These are phyloP conservation scores for Anguilla marmorata DNA, from an alignment of 2,797 vertebrate species.

Conservation along the genomic window DNA sequence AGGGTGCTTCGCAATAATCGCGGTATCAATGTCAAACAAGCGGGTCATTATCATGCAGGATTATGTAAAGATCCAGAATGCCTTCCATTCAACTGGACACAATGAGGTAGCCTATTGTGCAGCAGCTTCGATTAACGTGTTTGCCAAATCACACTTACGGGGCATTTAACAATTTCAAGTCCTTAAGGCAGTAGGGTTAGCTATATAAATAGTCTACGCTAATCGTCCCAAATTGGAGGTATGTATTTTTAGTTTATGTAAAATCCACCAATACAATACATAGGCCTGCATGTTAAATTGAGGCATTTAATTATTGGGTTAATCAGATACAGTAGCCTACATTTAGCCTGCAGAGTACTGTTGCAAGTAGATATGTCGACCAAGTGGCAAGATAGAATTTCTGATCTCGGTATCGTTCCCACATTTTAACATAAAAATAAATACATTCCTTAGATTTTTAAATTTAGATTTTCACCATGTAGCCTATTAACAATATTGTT, in stretches of 20 bases:
- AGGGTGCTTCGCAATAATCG: conserved; percentile 4
- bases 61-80: conserved; percentile 27
- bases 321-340: not conserved
- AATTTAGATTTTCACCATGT: not conserved
- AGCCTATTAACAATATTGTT: not conserved
- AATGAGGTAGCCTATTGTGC: not conserved
- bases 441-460: not conserved
- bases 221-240: not conserved
- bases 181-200: not conserved
- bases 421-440: not conserved
- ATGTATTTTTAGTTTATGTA: not conserved
- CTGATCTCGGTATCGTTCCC: not conserved
- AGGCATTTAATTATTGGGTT: not conserved
- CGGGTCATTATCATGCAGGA: conserved; percentile 30
- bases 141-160: not conserved
- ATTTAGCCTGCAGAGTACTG: not conserved
- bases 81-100: conserved; percentile 15
- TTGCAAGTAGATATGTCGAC: not conserved
- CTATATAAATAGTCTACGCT: not conserved
- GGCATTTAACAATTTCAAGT: not conserved
- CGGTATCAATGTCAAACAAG: conserved; percentile 31
- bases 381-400: not conserved
- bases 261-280: not conserved
- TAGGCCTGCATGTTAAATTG: not conserved
- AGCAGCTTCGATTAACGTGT: not conserved